phyloP scores from a whole-genome alignment of 35 echinoderm and acorn worm genomes.

The Patiria miniata region DNA sequence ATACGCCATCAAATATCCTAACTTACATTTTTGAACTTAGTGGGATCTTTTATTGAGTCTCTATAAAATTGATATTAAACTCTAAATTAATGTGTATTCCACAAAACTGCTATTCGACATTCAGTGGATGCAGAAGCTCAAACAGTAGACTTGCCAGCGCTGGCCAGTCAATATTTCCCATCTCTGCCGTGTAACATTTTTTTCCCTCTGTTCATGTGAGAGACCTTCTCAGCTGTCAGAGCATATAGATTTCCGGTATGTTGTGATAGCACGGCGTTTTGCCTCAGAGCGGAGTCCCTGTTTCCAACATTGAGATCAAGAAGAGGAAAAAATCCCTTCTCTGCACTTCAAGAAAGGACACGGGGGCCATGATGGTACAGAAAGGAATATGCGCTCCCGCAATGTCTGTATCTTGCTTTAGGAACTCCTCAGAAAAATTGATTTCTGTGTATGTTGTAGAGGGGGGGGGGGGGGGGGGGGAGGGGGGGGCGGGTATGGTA shows the following conservation, averaged over 20 bases:
- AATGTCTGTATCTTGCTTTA: neutral
- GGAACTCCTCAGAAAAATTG: too few relatives aligned
- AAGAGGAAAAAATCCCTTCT: too few relatives aligned
- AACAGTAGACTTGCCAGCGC: neutral
- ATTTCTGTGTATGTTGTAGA: too few relatives aligned
- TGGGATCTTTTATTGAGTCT: too few relatives aligned
- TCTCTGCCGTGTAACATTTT: neutral
- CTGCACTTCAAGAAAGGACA: neutral
- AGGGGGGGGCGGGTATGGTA: too few relatives aligned
- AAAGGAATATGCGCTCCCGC: neutral
- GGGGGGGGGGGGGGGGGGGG: too few relatives aligned
- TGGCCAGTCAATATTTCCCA: neutral
- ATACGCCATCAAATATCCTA: too few relatives aligned
- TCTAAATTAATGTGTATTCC: too few relatives aligned
- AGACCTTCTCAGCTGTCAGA: neutral
- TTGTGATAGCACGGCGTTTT: neutral
- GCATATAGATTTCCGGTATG: conserved; percentile 18
- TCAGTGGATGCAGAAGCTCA: too few relatives aligned
- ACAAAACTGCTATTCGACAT: too few relatives aligned
- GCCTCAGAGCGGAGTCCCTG: neutral
- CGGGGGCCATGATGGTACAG: neutral
- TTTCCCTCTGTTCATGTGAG: neutral
- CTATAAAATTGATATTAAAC: too few relatives aligned
- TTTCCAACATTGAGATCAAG: neutral
- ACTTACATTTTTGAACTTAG: too few relatives aligned